Evolutionary conservation across 2,113 vertebrate genomes (phyloP), one percentile per base, ranked within the genome.

Genomic region (Thunnus maccoyii): DNA sequence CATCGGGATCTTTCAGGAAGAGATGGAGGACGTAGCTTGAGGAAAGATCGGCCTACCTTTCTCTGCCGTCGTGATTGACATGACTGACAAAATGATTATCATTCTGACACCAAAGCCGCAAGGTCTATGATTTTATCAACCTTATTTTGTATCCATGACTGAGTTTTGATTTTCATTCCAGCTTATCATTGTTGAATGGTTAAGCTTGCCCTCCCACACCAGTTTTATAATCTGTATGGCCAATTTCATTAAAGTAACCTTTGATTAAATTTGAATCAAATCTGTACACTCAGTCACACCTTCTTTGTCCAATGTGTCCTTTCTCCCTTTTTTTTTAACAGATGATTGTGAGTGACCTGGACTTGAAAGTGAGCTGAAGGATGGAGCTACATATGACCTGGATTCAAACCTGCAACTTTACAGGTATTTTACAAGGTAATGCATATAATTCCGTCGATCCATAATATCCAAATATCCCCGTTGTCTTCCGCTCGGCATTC

Each of bases 401-500:
- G 64, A 80, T 48, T 76, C 58, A 73, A 52, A 81, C 66, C 63
- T 54, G 51, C 65, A 55, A 48, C 82, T 10, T 44, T n/a, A 0
- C 63, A 15, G 17, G 3, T 36, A 3, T 20, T 41, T 50, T 48
- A 50, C 50, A 1, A 2, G 56, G 51, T 82, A 17, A 22, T 32
- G 4, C 27, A 8, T 72, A 76, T 52, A 48, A 54, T 76, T 82
- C 36, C 5, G 7, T 44, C 46, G 69, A 52, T 63, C 68, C 63
- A 11, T 3, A 1, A 30, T 58, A 17, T 52, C 14, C 27, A 67
- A 22, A 46, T 67, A 20, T 56, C 2, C 8, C 46, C 0, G 27
- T 56, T 63, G n/a, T 83, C 73, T 10, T 74, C 70, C 51, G 48
- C 65, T 74, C 62, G 0, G 61, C 82, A 50, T 69, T 68, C 55